Conservation (phyloP, 2,113 vertebrate genomes). For the Prunella fulvescens region DNA sequence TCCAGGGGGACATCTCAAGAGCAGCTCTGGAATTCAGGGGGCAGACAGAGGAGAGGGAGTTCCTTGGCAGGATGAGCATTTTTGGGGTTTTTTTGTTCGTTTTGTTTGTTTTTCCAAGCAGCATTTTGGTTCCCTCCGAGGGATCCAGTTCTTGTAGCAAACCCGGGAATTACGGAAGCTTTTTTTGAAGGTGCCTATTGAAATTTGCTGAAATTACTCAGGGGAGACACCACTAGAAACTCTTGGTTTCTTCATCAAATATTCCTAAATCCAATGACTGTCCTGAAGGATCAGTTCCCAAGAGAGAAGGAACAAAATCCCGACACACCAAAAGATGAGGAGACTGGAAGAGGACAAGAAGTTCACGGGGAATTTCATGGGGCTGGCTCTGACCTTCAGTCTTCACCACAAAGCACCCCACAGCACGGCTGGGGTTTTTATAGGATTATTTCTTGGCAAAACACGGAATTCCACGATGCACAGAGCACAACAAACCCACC, state of each 20-base stretch:
- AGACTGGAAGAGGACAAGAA: not conserved
- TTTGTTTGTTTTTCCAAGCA: slow-evolving; percentile 41
- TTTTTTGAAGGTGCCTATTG: slow-evolving; percentile 72
- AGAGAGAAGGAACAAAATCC: not conserved
- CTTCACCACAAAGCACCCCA: not conserved
- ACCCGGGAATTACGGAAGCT: slow-evolving; percentile 59
- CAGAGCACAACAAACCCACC: slow-evolving; percentile 39
- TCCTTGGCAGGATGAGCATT: not conserved
- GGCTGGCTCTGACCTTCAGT: slow-evolving; percentile 24
- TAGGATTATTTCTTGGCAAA: not conserved
- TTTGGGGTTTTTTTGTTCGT: not conserved
- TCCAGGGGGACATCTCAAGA: slow-evolving; percentile 31
- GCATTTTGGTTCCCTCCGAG: slow-evolving; percentile 43
- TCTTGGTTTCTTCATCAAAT: slow-evolving; percentile 30
- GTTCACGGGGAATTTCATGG: not conserved
- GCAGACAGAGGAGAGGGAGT: not conserved
- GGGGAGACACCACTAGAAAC: slow-evolving; percentile 71
- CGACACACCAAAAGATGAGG: not conserved
- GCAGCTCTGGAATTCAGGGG: slow-evolving; percentile 8
- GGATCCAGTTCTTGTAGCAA: slow-evolving; percentile 68
- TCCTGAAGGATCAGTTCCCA: slow-evolving; percentile 43
- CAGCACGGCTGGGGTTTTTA: not conserved
- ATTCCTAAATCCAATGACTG: slow-evolving; percentile 16
- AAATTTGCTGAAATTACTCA: slow-evolving; percentile 72
- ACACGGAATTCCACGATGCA: not conserved